phyloP scores from a whole-genome alignment of 2,888 invertebrate species.

The Nomada ferruginata region DNA sequence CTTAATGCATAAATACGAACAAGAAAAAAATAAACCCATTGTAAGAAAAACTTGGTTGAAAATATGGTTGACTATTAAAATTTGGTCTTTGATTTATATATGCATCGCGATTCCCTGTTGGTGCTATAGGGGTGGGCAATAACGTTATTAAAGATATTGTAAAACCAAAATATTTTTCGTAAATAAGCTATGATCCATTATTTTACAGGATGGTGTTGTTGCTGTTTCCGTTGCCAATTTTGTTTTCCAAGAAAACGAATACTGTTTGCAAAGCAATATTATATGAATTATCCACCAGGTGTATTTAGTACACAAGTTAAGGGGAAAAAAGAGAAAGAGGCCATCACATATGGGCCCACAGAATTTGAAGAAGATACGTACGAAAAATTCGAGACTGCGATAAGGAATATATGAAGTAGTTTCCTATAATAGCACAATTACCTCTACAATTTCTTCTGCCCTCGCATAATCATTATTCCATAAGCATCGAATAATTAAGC shows the following conservation, averaged over 20 bases:
- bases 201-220: conserved; percentile 87
- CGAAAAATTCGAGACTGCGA: conserved; percentile 86
- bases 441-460: conserved; percentile 92
- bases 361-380: conserved; percentile 86
- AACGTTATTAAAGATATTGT: neutral
- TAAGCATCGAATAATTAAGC: conserved; percentile 91
- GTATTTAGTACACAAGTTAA: conserved; percentile 80
- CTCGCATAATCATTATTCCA: conserved; percentile 90
- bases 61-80: conserved; percentile 78
- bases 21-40: conserved; percentile 71
- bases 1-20: conserved; percentile 80
- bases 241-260: conserved; percentile 86
- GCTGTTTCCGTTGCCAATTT: conserved; percentile 86
- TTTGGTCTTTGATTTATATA: conserved; percentile 84
- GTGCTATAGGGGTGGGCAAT: conserved; percentile 84
- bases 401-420: conserved; percentile 84
- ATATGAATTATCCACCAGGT: conserved; percentile 86
- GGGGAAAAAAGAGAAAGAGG: conserved; percentile 60
- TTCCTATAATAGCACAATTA: conserved; percentile 82
- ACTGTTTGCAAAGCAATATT: conserved; percentile 86
- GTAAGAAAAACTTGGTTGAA: conserved; percentile 73
- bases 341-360: conserved; percentile 85
- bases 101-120: conserved; percentile 85
- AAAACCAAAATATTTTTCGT: neutral
- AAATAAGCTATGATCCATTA: neutral